Evolutionary conservation across 1,140 invertebrate genomes (phyloP), one percentile per base, ranked within the genome.

Genomic region (Myzus persicae): DNA sequence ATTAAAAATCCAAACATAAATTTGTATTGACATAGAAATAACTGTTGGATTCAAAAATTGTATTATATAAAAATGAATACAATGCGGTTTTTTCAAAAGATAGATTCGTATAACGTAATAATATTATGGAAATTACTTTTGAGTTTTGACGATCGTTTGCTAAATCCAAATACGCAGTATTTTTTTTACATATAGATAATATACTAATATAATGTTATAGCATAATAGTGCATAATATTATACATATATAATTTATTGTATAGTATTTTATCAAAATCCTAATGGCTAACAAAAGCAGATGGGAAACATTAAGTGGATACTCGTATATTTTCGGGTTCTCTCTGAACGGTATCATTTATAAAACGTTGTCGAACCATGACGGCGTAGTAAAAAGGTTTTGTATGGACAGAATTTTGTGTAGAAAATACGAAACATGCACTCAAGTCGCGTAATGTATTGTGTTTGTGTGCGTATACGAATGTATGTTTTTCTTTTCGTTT

Each of bases 351-450:
- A 88, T 88, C 85, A 88, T 88, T 88, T 88, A 88, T 88, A 88
- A 88, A 88, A 88, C 20, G 44, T 48, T 88, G 85, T 88, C 85
- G 85, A 88, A 88, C 85, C 85, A n/a, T 48, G 85, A 87, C 85
- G 85, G 31, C 42, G 4, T 18, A n/a, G 85, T n/a, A 87, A 87
- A 87, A 87, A 87, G 42, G 85, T 46, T 46, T 88, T 48, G 85
- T 36, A 14, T 4, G 26, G 44, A 88, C 44, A 18, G n/a, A n/a
- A 48, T 88, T 48, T 36, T 38, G 31, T 9, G 44, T 46, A 9
- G n/a, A 44, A 88, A 88, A 88, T 88, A 36, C 44, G 85, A 48
- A 88, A 88, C 85, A 44, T 48, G n/a, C 85, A 88, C 85, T 88
- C 85, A 48, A 88, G n/a, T 88, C 42, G 84, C 31, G 40, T 38